phyloP scores from a whole-genome alignment of 1,140 invertebrate genomes.

The Apis dorsata region DNA sequence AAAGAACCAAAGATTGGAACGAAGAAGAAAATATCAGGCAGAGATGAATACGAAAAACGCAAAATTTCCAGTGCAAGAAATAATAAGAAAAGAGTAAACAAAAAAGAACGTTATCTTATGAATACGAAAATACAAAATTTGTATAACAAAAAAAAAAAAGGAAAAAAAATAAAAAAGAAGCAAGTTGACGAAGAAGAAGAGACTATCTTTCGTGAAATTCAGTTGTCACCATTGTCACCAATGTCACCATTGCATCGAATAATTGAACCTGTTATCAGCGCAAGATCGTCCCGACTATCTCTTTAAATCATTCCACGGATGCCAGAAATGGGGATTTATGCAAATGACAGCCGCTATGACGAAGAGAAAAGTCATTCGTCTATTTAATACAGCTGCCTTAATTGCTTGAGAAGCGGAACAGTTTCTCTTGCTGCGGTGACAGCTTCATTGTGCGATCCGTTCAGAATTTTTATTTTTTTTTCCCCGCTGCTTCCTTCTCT shows the following conservation, averaged over 20 bases:
- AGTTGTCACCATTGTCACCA: not conserved
- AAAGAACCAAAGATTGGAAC: no score
- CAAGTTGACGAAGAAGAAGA: constrained; percentile 8
- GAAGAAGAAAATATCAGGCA: no score
- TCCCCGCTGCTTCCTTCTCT: no score
- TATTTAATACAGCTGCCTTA: constrained; percentile 42
- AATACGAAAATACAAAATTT: no score
- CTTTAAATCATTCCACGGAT: constrained; percentile 46
- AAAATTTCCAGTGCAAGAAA: no score
- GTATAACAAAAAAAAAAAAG: not conserved
- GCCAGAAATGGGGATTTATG: constrained; percentile 23
- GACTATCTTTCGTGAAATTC: constrained; percentile 34
- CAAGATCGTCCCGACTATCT: constrained; percentile 23
- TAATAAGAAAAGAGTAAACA: no score
- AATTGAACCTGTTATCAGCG: constrained; percentile 54
- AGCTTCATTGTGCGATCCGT: constrained; percentile 21
- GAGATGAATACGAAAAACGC: no score
- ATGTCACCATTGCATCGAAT: constrained; percentile 27
- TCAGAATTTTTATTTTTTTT: not conserved
- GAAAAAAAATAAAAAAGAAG: not conserved
- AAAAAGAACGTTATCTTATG: no score
- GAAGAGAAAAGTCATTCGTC: constrained; percentile 48
- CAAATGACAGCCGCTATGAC: constrained; percentile 37
- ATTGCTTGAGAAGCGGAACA: constrained; percentile 32
- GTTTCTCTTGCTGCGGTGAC: constrained; percentile 11